These are phyloP conservation scores for Tauraco hartlaubi DNA, from an alignment of 2,797 vertebrate genomes.

Conservation along the genomic window DNA sequence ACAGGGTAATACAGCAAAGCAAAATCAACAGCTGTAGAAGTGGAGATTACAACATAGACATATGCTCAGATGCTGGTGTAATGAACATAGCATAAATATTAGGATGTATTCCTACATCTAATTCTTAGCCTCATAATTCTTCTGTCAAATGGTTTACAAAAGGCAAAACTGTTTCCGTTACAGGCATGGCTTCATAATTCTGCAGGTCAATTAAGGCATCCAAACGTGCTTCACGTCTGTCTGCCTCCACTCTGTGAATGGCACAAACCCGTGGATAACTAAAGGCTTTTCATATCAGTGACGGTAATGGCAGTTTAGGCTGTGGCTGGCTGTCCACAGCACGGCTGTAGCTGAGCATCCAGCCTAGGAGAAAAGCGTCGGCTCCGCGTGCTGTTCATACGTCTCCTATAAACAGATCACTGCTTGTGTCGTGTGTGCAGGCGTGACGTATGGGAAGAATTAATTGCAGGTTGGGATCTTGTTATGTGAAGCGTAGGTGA, in stretches of 20 bases:
- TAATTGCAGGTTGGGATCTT: fast-evolving
- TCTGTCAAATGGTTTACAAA: conserved; percentile 45
- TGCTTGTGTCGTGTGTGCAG: background rate
- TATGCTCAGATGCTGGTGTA: background rate
- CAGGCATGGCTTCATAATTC: background rate
- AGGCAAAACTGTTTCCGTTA: conserved; percentile 33
- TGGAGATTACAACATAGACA: conserved; percentile 7
- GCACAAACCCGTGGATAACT: background rate
- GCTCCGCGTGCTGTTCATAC: fast-evolving
- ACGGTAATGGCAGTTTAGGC: background rate
- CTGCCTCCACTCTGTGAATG: background rate
- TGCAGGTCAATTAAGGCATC: conserved; percentile 10
- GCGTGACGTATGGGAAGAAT: background rate
- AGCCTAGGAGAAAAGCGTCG: background rate
- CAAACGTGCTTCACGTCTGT: background rate
- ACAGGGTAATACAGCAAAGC: background rate
- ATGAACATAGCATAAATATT: conserved; percentile 15
- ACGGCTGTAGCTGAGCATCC: background rate
- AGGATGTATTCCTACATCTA: conserved; percentile 43
- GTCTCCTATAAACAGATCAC: fast-evolving
- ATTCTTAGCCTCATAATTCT: conserved; percentile 33
- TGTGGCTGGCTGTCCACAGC: background rate
- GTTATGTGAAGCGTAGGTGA: fast-evolving
- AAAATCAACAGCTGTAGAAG: background rate
- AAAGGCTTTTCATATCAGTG: background rate